These are phyloP conservation scores for Characodon lateralis DNA, from an alignment of 2,797 vertebrate genomes.

Conservation along the genomic window DNA sequence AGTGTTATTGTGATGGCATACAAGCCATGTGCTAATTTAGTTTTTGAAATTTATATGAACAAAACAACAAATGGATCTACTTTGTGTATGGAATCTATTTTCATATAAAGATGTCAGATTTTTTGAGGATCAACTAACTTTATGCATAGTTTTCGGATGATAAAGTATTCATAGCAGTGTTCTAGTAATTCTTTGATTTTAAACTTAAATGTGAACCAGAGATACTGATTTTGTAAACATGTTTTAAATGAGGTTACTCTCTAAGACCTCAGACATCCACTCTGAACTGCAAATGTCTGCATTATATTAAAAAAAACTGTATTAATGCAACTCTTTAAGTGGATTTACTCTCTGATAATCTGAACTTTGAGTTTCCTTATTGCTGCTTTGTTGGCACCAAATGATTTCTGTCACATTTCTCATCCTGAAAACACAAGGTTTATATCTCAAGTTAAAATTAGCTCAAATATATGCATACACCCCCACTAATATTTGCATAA, in stretches of 20 bases:
- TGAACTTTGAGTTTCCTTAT: neutral
- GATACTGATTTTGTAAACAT: constrained; percentile 15
- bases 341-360: constrained; percentile 7
- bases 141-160: constrained; percentile 7
- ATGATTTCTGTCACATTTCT: constrained; percentile 2
- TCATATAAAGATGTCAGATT: neutral
- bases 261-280: neutral
- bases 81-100: neutral
- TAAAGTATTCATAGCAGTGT: neutral
- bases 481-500: neutral
- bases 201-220: constrained; percentile 24
- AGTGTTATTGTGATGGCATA: constrained; percentile 30
- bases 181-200: constrained; percentile 14
- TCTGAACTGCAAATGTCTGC: constrained; percentile 24
- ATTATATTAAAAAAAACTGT: neutral
- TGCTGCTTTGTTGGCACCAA: constrained; percentile 6
- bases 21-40: constrained; percentile 20
- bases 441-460: neutral
- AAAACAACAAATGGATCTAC: neutral
- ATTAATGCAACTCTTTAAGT: constrained; percentile 14
- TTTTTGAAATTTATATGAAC: constrained; percentile 21
- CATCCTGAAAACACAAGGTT: constrained; percentile 19
- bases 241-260: neutral
- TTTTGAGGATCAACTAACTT: neutral
- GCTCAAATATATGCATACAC: neutral